Evolutionary conservation across 2,113 vertebrate species (phyloP).

Genomic region (Zeus faber): DNA sequence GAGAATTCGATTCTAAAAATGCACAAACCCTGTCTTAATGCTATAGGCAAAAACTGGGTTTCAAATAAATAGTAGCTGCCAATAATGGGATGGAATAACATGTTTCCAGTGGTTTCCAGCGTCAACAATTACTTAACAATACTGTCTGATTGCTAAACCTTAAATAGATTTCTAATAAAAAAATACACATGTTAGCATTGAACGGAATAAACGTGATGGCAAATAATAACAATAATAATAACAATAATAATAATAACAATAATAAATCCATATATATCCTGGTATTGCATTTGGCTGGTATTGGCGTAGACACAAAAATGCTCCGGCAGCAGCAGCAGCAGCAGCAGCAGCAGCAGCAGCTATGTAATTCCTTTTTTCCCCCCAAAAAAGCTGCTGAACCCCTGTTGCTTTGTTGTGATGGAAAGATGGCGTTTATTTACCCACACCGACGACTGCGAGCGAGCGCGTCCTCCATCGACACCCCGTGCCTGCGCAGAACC

Average conservation of each 20-base stretch:
- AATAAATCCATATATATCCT: constrained; percentile 31
- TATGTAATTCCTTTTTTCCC: constrained; percentile 42
- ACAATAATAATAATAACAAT: constrained; percentile 43
- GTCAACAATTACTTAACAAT: too few relatives aligned
- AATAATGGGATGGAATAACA: too few relatives aligned
- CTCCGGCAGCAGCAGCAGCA: constrained; percentile 44
- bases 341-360: constrained; percentile 27
- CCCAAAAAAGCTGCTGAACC: constrained; percentile 55
- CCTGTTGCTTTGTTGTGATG: constrained; percentile 72
- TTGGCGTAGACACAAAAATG: constrained; percentile 33
- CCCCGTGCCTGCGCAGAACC: constrained; percentile 18
- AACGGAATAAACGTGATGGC: constrained; percentile 25
- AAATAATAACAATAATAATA: constrained; percentile 29
- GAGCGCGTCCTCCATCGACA: constrained; percentile 39
- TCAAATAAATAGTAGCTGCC: constrained; percentile 1
- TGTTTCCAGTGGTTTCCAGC: too few relatives aligned
- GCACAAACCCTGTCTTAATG: too few relatives aligned
- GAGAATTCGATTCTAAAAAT: background rate
- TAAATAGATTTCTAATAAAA: too few relatives aligned
- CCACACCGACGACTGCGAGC: constrained; percentile 57
- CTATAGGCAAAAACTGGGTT: too few relatives aligned
- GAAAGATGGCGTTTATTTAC: constrained; percentile 78
- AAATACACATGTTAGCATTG: too few relatives aligned
- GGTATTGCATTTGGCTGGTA: constrained; percentile 30
- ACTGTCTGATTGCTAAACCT: too few relatives aligned